Conservation (phyloP, 2,113 vertebrate species). For the western clawed frog (Xenopus tropicalis) region UCB_Xtro_10.0 CM004446.2:126334501-126335000, state of each 20-base stretch:
- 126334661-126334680: neutral
- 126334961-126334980: constrained; percentile 57
- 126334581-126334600: neutral
- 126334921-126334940: constrained; percentile 57
- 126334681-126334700: neutral
- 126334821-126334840: neutral
- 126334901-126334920: constrained; percentile 60
- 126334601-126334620: neutral
- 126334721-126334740: neutral
- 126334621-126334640: neutral
- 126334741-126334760: neutral
- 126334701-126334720: neutral
- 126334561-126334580: neutral
- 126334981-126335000: constrained; percentile 76
- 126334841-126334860: neutral
- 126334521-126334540: neutral
- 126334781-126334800: too few relatives aligned
- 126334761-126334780: too few relatives aligned
- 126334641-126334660: neutral
- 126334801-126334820: neutral
- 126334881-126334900: constrained; percentile 47
- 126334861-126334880: neutral
- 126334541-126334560: neutral
- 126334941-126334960: constrained; percentile 71
- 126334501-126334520: constrained; percentile 13